Evolutionary conservation across 2,888 invertebrate genomes (phyloP), one percentile per base, ranked within the genome.

Genomic region (Acanthoscelides obtectus): DNA sequence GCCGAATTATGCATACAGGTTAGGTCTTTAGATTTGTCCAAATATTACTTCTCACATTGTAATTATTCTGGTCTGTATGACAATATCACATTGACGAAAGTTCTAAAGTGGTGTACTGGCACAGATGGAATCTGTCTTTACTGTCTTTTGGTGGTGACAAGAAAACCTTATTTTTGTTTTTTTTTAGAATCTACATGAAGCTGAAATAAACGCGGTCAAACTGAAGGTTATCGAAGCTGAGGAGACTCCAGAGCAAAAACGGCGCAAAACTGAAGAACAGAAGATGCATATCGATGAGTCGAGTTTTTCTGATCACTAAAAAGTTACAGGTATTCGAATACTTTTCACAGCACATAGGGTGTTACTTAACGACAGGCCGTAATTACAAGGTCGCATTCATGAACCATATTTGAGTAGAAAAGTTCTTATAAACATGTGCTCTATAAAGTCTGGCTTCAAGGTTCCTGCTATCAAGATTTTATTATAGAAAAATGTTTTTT

Each of bases 141-240:
- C 63, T 63, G 8, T 63, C 63, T 63, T 12, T 12, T 63, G n/a
- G n/a, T n/a, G 63, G 19, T 63, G 8, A 63, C 19, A 63, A 63
- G 8, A 63, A 63, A 12, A 22, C 68, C 22, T 20, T 69, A 64
- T 72, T 65, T 67, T 66, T 20, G 20, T 66, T 72, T 22, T 12
- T 72, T 71, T 74, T 67, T 73, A 87, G 81, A 81, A 83, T 0
- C 85, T 97, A 67, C 96, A 97, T 83, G 96, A 96, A 12, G 94
- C 95, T 73, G 95, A 96, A 84, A 89, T 97, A 72, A 94, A 93
- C 80, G 96, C 96, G 22, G 91, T 94, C 22, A 90, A 95, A 74
- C 87, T 97, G 70, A 94, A 96, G 87, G 97, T 97, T 4, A 87
- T 97, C 85, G 93, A 94, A 83, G 97, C 97, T 0, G 96, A 96